Conservation (phyloP, 2,113 vertebrate species). For the Eretmochelys imbricata region DNA sequence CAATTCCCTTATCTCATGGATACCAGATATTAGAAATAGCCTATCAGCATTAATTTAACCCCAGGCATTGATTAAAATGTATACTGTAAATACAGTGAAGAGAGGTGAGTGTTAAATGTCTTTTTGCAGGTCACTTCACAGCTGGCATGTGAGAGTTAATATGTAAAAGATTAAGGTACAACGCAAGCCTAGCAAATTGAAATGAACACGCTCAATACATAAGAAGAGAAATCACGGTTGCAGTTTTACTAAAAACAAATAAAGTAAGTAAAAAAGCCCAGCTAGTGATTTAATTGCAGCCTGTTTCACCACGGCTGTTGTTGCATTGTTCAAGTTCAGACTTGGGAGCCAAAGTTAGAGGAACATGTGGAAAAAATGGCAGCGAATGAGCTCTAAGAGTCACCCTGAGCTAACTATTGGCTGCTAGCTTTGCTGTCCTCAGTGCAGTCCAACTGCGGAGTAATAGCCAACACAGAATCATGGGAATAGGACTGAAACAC, state of each 20-base stretch:
- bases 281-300: not conserved
- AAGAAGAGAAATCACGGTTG: constrained; percentile 9
- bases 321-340: not conserved
- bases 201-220: not conserved
- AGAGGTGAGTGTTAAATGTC: constrained; percentile 62
- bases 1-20: constrained; percentile 68
- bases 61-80: constrained; percentile 72
- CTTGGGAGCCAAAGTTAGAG: not conserved
- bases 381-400: not conserved
- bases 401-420: not conserved
- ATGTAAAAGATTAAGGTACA: constrained; percentile 68
- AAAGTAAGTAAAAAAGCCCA: constrained; percentile 3
- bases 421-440: not conserved
- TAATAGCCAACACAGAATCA: not conserved
- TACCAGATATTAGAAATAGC: constrained; percentile 73
- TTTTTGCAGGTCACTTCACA: constrained; percentile 74
- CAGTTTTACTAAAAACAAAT: constrained; percentile 41
- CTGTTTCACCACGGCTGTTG: not conserved
- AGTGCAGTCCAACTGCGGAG: constrained; percentile 6
- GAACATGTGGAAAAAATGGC: not conserved
- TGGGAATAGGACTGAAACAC: not conserved
- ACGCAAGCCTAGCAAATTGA: constrained; percentile 57
- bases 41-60: constrained; percentile 78
- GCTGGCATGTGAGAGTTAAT: constrained; percentile 72
- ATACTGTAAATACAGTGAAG: constrained; percentile 57